Base-by-base conservation (phyloP, 2,113 vertebrate genomes). In the Hemicordylus capensis region DNA sequence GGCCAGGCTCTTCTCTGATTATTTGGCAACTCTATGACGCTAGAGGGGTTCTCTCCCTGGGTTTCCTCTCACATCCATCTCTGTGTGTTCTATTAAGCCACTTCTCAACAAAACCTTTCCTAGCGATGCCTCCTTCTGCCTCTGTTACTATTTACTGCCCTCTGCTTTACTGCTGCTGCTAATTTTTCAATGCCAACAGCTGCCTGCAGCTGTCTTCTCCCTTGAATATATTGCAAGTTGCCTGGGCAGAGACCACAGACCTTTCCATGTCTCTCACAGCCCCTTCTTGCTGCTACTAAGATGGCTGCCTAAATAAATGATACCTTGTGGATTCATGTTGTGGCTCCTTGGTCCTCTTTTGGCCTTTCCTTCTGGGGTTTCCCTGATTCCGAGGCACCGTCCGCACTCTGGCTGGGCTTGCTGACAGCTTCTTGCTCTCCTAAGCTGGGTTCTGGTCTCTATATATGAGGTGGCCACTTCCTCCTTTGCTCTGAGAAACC, bases 261-360 rank as follows among this genome's bases (percentile, higher is more conserved):
- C 34, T 14, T 31, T 17, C 56, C 42, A 11, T 3, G 46, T 14
- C 34, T 39, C 12, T 54, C 44, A 28, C 2, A 6, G 51, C 2
- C 6, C 63, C 46, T 7, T 6, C 6, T 31, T 54, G 34, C 46
- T 54, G 20, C 4, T 10, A 26, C 17, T n/a, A 11, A 66, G 46
- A 17, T 22, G 44, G 4, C 2, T 66, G 7, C 37, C 63, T 14
- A 3, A 85, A n/a, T 4, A 11, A 10, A 31, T 7, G 34, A 24
- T 85, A 85, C 84, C 84, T 85, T 85, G 84, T 39, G 84, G 66
- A 28, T 85, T 80, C 51, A 10, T 10, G 6, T 54, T 54, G 51
- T 10, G 17, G 51, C 51, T 54, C 84, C 79, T 85, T 4, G 8
- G n/a, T 42, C 19, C 15, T 3, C 67, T 73, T 3, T 59, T 31